Base-by-base conservation (phyloP, 1,140 invertebrate genomes). In the Neotoxoptera formosana region DNA sequence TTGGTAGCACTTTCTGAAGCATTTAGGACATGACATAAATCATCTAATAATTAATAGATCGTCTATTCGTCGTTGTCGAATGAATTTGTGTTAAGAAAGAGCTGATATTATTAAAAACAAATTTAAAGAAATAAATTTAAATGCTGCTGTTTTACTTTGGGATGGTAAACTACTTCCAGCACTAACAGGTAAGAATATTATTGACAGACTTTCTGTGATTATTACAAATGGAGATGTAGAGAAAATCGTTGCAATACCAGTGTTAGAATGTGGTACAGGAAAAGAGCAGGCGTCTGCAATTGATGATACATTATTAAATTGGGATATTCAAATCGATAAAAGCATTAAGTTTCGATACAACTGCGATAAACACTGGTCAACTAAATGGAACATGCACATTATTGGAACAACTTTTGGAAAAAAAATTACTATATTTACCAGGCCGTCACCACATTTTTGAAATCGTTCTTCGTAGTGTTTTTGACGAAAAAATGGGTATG, bases 121-220 rank as follows among this genome's bases (percentile, higher is more conserved):
- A 81, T n/a, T 47, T 83, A 81, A 81, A n/a, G 23, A 92, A 81
- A 92, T n/a, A 67, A 91, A 53, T 60, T 91, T 41, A 91, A 84
- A 94, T 25, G 41, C 94, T 11, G 92, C 93, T 41, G 53, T 93
- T 81, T 92, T 94, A n/a, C 17, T 94, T 34, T 94, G 94, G 94
- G 94, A 94, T 94, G 94, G 94, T 93, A 95, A 94, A 93, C 36
- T 94, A n/a, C 56, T 94, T 41, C 92, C 67, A 56, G 93, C 90
- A 81, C 93, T 94, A 48, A 91, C 90, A 86, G 67, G 48, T n/a
- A 86, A 93, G 45, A 51, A 88, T 45, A n/a, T 48, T 53, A 53
- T 53, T 30, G 90, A 53, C 51, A 53, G 51, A 53, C 60, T 94
- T 41, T 23, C 93, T 7, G 51, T 94, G 23, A 94, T 94, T 41